Evolutionary conservation across 2,113 vertebrate species (phyloP).

Genomic region (Ginglymostoma cirratum): DNA sequence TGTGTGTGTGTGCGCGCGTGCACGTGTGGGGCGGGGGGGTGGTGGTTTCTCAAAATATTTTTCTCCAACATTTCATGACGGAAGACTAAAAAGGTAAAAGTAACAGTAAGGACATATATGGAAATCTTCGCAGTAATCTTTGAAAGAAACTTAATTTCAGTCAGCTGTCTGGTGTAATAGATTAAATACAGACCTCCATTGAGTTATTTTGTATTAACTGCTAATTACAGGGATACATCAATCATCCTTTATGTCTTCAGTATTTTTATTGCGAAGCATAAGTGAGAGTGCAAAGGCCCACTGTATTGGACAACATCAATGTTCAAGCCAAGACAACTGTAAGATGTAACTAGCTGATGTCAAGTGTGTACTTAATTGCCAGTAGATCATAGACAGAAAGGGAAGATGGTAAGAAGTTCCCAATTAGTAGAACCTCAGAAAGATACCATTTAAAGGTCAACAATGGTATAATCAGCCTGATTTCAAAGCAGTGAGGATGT

Average conservation of each 20-base stretch:
- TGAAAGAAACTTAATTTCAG: not conserved
- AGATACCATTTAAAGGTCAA: not conserved
- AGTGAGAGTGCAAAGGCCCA: not conserved
- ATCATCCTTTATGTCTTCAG: not conserved
- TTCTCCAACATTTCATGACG: not conserved
- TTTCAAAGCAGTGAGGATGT: not conserved
- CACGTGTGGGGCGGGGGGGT: too few relatives aligned
- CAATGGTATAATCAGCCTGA: not conserved
- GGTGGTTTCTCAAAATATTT: not conserved
- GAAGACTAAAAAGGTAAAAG: not conserved
- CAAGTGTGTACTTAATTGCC: not conserved
- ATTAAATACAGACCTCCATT: not conserved
- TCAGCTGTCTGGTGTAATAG: not conserved
- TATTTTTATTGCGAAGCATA: not conserved
- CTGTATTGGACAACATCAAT: not conserved
- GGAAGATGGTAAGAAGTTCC: not conserved
- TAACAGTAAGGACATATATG: not conserved
- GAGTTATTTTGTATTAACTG: not conserved
- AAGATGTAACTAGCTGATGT: not conserved
- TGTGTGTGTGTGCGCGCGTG: too few relatives aligned
- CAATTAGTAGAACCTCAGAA: not conserved
- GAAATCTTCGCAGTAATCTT: not conserved
- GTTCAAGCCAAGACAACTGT: not conserved
- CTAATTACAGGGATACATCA: not conserved
- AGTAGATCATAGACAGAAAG: not conserved